These are phyloP conservation scores for Dendrocincla tyrannina DNA, from an alignment of 2,797 vertebrate species.

Conservation along the genomic window DNA sequence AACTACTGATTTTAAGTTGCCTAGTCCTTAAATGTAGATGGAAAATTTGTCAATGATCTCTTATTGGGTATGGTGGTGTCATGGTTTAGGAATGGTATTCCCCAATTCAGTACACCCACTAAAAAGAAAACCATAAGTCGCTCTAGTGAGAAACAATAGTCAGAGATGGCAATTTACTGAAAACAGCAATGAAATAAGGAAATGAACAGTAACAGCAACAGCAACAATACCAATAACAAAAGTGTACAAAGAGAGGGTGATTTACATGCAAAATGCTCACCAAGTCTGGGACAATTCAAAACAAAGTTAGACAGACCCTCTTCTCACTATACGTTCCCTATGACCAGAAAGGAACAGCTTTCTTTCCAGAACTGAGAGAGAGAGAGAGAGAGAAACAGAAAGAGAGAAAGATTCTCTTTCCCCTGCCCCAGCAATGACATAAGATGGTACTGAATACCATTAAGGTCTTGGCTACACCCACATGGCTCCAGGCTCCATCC, in stretches of 20 bases:
- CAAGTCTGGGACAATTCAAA: not conserved
- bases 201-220: not conserved
- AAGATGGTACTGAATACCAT: not conserved
- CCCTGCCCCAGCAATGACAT: not conserved
- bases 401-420: not conserved
- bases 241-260: not conserved
- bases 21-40: not conserved
- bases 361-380: no score
- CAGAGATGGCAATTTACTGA: not conserved
- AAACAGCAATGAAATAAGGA: not conserved
- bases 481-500: fast-evolving
- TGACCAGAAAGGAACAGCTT: not conserved
- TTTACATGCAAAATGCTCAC: not conserved
- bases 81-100: not conserved
- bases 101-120: not conserved
- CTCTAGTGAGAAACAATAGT: not conserved
- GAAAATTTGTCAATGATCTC: not conserved
- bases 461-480: not conserved
- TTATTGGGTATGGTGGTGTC: not conserved
- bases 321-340: not conserved
- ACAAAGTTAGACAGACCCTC: not conserved
- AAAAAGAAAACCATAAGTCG: not conserved
- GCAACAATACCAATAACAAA: not conserved
- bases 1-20: not conserved
- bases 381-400: not conserved